A percentile compares a stretch with the other conserved stretches of the same genome.
Conservation (phyloP, 2,113 vertebrate species). For the human (Homo sapiens) region DNA sequence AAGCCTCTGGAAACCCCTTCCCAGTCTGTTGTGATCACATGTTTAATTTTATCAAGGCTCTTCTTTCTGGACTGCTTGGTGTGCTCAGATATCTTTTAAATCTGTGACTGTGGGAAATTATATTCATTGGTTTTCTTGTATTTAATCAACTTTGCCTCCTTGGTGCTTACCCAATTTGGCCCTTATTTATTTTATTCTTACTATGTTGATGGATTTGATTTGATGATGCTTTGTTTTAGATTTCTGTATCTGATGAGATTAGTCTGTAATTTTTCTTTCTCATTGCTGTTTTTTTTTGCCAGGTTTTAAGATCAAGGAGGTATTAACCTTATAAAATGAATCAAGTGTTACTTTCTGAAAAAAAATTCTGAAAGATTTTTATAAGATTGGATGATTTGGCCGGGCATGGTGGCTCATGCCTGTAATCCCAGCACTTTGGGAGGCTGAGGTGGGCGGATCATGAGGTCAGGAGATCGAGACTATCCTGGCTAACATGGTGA, state of each 20-base stretch:
- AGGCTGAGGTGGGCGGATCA: too few species aligned
- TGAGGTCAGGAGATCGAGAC: too few species aligned
- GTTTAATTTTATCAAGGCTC: neutral
- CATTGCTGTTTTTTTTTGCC: neutral
- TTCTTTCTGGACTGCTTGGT: neutral
- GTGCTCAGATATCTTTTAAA: neutral
- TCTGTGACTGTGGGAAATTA: neutral
- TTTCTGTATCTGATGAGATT: neutral
- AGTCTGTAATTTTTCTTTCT: neutral
- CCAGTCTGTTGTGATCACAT: neutral
- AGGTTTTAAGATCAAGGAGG: neutral
- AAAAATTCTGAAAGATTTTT: neutral
- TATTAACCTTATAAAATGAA: conserved; percentile 9
- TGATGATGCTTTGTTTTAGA: neutral
- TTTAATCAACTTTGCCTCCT: neutral
- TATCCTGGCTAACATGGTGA: too few species aligned
- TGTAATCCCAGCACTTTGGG: too few species aligned
- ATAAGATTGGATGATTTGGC: neutral
- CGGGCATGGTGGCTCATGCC: too few species aligned
- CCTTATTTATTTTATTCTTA: neutral
- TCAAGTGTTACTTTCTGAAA: neutral
- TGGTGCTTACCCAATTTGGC: neutral
- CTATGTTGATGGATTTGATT: neutral
- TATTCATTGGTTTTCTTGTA: neutral
- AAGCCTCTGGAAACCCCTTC: neutral